Base-by-base conservation (phyloP, 2,888 invertebrate genomes). In the Lasioglossum villosulum region DNA sequence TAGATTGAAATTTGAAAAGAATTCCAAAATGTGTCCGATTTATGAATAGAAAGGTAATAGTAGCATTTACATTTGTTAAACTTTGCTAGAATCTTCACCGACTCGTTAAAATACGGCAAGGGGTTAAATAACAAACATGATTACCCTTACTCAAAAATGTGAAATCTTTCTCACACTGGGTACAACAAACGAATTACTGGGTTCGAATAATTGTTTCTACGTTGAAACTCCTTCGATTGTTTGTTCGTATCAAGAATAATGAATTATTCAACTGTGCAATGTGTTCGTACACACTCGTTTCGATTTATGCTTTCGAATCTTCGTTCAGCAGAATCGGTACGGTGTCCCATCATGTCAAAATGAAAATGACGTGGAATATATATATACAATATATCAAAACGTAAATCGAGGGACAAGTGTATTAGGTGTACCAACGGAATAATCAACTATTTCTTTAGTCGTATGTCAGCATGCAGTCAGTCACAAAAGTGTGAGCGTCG, bases 351-450 rank as follows among this genome's bases (percentile, higher is more conserved):
- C 27, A 2, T 0, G 59, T 59, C 5, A 59, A 14, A 27, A n/a
- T n/a, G 4, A 59, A 34, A 66, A 34, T 34, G 30, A 19, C 66
- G 66, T 34, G 34, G 34, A 66, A 59, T 27, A 27, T 59, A 39
- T 39, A 5, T 45, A 45, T n/a, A n/a, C n/a, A n/a, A n/a, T n/a
- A 37, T 14, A 63, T 66, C 2, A 8, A 14, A 16, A 30, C 66
- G 6, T 30, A 37, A 68, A 68, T 68, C 68, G 34, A 68, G 30
- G 23, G 68, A 68, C 66, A 68, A 23, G 37, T 68, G 68, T 37
- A 37, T 68, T 37, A 37, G 68, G 68, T 68, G 68, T 68, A 68
- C 68, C 68, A 68, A 68, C 19, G 10, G 10, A 34, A 37, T 34
- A 37, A n/a, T 68, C 23, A 19, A 68, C 23, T 68, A 37, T 68